Evolutionary conservation across 2,888 invertebrate species (phyloP), one percentile per base, ranked within the genome.

Genomic region (Scaptomyza parva): DNA sequence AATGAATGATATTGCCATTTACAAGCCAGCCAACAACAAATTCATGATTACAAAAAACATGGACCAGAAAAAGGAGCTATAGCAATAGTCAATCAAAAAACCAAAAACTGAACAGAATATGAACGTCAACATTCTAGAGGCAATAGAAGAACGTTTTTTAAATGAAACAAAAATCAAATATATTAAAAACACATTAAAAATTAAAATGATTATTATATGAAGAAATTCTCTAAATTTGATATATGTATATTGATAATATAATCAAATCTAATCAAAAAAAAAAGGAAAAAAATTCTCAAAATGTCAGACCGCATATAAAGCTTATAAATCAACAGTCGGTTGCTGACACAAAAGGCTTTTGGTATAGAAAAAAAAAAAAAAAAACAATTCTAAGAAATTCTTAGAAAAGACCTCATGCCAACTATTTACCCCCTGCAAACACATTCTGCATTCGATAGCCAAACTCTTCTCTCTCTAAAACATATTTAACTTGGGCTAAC

Each of bases 1-100:
- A 86, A 86, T 86, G n/a, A n/a, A 86, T 86, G n/a, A n/a, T n/a
- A n/a, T 77, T 80, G 58, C 60, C 73, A 80, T 70, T 55, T 45
- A 48, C 62, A 59, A 62, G 52, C 30, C 40, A 62, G 52, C 30
- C 40, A 55, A 68, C 59, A 51, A 53, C 24, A 26, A 5, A 7
- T 82, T 69, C 62, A 43, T 37, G 47, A 62, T 45, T 41, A 47
- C 54, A 55, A 61, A 41, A 51, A 44, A 45, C 51, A 33, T 30
- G 30, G 12, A 43, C 40, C 6, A 20, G 33, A 60, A 30, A 24
- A 24, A 24, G n/a, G n/a, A n/a, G n/a, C n/a, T n/a, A n/a, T 9
- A 26, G 8, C 8, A 26, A 26, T 24, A 47, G n/a, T n/a, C n/a
- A n/a, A n/a, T n/a, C n/a, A 18, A 50, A 50, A 57, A 39, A 37